Conservation (phyloP, 2,113 vertebrate species). For the Addax nasomaculatus region DNA sequence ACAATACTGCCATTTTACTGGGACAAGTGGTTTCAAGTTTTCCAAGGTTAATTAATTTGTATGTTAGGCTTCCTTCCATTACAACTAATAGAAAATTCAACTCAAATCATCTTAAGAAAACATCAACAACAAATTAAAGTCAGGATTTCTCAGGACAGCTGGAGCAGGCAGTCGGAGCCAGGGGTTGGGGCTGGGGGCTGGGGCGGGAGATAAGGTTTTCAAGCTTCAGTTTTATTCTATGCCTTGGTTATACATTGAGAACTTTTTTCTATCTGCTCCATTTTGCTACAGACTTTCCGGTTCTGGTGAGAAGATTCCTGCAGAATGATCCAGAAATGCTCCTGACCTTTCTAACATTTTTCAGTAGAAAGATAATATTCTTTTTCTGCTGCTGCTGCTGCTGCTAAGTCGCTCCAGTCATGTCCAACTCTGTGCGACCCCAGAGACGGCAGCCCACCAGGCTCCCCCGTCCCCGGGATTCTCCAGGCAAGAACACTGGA, state of each 20-base stretch:
- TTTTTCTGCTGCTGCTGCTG: not conserved
- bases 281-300: not conserved
- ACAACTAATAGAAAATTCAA: not conserved
- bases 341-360: not conserved
- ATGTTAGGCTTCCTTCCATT: not conserved
- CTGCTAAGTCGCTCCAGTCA: no score
- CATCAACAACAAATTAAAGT: not conserved
- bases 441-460: no score
- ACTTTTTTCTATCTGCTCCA: not conserved
- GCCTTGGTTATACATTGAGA: not conserved
- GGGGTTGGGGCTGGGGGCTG: fast-evolving
- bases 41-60: not conserved
- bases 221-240: not conserved
- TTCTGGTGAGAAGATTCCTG: not conserved
- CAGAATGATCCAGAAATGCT: not conserved
- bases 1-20: not conserved
- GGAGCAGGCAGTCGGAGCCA: not conserved
- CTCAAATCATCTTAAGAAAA: not conserved
- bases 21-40: not conserved
- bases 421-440: no score
- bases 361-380: not conserved
- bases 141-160: not conserved
- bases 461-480: no score
- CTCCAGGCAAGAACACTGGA: no score
- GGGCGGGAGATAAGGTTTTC: not conserved